phyloP scores from a whole-genome alignment of 2,113 vertebrate species.

The Archocentrus centrarchus region DNA sequence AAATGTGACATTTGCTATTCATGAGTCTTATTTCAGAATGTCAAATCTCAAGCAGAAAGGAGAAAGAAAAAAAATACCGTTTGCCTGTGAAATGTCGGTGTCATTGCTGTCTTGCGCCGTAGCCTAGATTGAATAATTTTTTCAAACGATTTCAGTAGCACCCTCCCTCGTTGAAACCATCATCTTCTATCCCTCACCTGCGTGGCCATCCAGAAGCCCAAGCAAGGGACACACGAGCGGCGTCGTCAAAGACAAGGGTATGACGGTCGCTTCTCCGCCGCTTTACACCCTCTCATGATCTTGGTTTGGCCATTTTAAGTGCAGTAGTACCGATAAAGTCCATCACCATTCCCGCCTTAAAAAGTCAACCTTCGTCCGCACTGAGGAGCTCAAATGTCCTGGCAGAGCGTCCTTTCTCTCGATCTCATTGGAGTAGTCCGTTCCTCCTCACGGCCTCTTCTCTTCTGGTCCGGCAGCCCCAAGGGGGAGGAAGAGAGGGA shows the following conservation, averaged over 20 bases:
- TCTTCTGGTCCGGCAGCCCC: conserved; percentile 71
- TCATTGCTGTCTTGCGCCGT: conserved; percentile 48
- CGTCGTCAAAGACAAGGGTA: conserved; percentile 74
- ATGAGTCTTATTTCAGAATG: conserved; percentile 46
- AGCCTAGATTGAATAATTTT: conserved; percentile 37
- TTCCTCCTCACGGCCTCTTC: conserved; percentile 44
- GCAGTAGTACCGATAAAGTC: conserved; percentile 64
- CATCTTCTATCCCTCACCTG: conserved; percentile 74
- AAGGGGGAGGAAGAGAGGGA: conserved; percentile 58
- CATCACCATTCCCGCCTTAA: conserved; percentile 77
- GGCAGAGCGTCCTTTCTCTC: conserved; percentile 60
- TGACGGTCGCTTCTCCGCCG: conserved; percentile 68
- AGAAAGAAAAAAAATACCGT: conserved; percentile 56
- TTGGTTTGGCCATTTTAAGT: conserved; percentile 45
- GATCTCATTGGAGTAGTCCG: conserved; percentile 26
- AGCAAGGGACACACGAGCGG: conserved; percentile 63
- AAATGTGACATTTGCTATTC: conserved; percentile 52
- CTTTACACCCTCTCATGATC: conserved; percentile 67
- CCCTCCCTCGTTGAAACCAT: conserved; percentile 64
- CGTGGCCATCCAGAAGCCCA: conserved; percentile 74
- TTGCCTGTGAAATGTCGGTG: conserved; percentile 49
- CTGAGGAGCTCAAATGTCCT: conserved; percentile 68
- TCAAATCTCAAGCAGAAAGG: conserved; percentile 17
- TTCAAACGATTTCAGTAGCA: conserved; percentile 59
- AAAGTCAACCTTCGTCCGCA: conserved; percentile 66